Evolutionary conservation across 2,797 vertebrate species (phyloP), one percentile per base, ranked within the genome.

Genomic region (Aratinga solstitialis): DNA sequence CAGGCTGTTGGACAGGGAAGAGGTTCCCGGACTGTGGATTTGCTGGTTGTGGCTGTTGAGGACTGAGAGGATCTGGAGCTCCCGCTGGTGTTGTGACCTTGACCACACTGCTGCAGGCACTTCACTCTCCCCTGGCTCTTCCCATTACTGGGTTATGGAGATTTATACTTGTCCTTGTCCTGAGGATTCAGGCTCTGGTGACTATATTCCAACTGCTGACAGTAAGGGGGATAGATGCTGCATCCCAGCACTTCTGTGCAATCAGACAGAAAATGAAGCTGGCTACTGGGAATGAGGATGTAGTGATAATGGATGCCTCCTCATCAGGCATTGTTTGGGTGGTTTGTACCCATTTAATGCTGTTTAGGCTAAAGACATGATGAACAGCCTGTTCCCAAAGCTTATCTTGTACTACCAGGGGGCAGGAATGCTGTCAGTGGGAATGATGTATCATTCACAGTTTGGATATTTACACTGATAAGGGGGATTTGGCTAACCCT

Each of bases 241-340:
- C 48, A 12, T 10, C 71, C n/a, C 0, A 0, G 3, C 12, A 2
- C 58, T 32, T 4, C 0, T 54, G 90, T 62, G 90, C 76, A n/a
- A 2, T 5, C 83, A 47, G 54, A 76, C 50, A 79, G 86, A 59
- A 80, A 66, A 74, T 69, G 76, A 13, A 58, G 77, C 73, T 73
- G 90, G 47, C 78, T 81, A 75, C 59, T 63, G 65, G 72, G 32
- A 36, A 17, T 47, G 51, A 23, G 76, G 76, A 14, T 42, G 80
- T 29, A 11, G 36, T 7, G 20, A 47, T 34, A 5, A 19, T 15
- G 53, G 42, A 54, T 62, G 30, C 77, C 54, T 85, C 59, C 91
- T 92, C 59, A 2, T 45, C 2, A 58, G 61, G 61, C 9, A 0
- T 22, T 36, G 50, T 27, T 63, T 3, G 29, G 68, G 75, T 21